A percentile compares a stretch with the other conserved stretches of the same genome.
Evolutionary conservation across 2,113 vertebrate species (phyloP).

Genomic region (Alectura lathami): DNA sequence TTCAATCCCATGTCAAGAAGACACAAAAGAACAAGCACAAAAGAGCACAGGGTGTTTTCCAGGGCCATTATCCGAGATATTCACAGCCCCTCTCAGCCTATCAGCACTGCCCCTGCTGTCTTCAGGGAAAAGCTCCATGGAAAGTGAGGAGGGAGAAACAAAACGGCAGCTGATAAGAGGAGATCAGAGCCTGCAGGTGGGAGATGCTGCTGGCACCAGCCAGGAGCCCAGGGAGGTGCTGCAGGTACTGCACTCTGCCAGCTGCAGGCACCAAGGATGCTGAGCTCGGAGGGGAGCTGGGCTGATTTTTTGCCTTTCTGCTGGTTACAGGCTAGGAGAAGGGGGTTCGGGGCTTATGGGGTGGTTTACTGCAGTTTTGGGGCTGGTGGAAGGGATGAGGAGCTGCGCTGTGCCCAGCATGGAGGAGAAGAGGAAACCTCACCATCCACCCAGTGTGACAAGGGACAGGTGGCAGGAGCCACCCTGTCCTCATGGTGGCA

Average conservation of each 20-base stretch:
- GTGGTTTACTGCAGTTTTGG: rapidly evolving
- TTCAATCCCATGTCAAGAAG: not conserved
- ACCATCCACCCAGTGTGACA: not conserved
- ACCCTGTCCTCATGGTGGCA: not conserved
- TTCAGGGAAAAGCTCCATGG: not conserved
- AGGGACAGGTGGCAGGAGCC: not conserved
- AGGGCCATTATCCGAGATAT: not conserved
- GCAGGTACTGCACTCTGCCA: not conserved
- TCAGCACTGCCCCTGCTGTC: rapidly evolving
- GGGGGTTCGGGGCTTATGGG: not conserved
- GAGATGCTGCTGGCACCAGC: not conserved
- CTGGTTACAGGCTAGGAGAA: not conserved
- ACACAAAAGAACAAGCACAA: not conserved
- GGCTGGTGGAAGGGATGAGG: not conserved
- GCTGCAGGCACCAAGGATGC: rapidly evolving
- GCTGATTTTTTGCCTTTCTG: rapidly evolving
- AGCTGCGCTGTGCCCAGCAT: not conserved
- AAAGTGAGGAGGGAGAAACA: not conserved
- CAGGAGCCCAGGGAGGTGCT: rapidly evolving
- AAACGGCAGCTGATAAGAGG: rapidly evolving
- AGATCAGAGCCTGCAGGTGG: rapidly evolving
- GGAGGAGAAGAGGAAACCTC: not conserved
- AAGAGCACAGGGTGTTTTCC: not conserved
- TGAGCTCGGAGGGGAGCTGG: rapidly evolving
- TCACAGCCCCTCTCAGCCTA: not conserved